Conservation (phyloP, 2,797 vertebrate genomes). For the Hydrophis major region DNA sequence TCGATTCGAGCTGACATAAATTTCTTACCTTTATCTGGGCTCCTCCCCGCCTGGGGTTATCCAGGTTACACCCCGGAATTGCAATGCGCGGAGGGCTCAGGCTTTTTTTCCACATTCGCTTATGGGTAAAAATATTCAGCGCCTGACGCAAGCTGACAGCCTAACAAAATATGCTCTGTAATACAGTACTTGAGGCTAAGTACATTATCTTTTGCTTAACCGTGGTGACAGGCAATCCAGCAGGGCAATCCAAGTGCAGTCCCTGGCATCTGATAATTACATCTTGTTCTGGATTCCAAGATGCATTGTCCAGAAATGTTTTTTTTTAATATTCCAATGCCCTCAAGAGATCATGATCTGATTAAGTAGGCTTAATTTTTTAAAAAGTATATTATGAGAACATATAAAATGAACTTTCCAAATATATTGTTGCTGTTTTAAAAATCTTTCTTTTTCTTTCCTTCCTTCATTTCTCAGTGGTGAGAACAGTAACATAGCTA, state of each 20-base stretch:
- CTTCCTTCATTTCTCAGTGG: not conserved
- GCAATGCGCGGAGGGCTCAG: not conserved
- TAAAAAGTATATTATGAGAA: not conserved
- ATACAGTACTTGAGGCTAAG: not conserved
- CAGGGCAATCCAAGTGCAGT: not conserved
- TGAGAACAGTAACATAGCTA: not conserved
- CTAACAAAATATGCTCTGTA: not conserved
- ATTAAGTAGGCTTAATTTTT: not conserved
- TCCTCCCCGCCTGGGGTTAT: not conserved
- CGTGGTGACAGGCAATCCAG: not conserved
- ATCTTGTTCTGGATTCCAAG: not conserved
- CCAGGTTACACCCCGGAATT: not conserved
- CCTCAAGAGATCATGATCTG: not conserved
- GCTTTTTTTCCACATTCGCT: not conserved
- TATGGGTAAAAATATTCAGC: not conserved
- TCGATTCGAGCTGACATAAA: constrained; percentile 40
- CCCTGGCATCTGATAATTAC: not conserved
- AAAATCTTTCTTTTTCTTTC: not conserved
- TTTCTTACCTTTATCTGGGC: not conserved
- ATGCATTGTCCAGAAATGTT: not conserved
- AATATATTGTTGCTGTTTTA: not conserved
- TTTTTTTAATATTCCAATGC: not conserved
- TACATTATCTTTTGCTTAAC: not conserved
- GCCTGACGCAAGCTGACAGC: not conserved
- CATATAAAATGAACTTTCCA: not conserved